Evolutionary conservation across 1,140 invertebrate genomes (phyloP), one percentile per base, ranked within the genome.

Genomic region (Spodoptera frugiperda): DNA sequence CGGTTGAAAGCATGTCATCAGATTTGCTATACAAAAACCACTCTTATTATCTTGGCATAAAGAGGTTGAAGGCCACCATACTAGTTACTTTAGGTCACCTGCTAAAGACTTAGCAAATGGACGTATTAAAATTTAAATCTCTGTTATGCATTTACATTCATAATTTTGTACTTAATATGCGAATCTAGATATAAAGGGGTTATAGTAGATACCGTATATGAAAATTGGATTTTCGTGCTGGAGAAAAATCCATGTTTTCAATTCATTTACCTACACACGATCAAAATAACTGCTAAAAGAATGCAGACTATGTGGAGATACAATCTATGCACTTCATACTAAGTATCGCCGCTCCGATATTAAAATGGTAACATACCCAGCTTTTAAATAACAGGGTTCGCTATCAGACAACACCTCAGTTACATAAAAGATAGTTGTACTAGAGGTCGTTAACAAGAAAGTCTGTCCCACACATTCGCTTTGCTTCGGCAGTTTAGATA

Each of bases 401-500:
- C 14, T 76, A 79, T 79, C 78, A 48, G 12, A 25, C 63, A 49
- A 71, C 65, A 76, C 55, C 76, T 70, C 63, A 79, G 59, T 76
- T 54, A 79, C 78, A 73, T 77, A 78, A 81, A 77, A 82, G 74
- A 82, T 79, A 76, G 70, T 79, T 82, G 78, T 79, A 76, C 71
- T 51, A 55, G 12, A 54, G 73, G 79, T 78, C 86, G 84, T 88
- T 88, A 88, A 90, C 89, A 86, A 88, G 87, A 87, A 90, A 86
- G 85, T 81, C 88, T 85, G 87, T 89, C 85, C 83, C 85, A 87
- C 84, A 89, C 87, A 81, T 78, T 83, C 76, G 81, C 82, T 84
- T 82, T 86, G 86, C 87, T 84, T 87, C 79, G 82, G 83, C 84
- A 88, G 86, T 90, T 89, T 84, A 91, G 87, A 91, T 89, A 90